A percentile compares a stretch with the other conserved stretches of the same genome.
phyloP scores from a whole-genome alignment of 2,113 vertebrate species.

The Saccopteryx bilineata region DNA sequence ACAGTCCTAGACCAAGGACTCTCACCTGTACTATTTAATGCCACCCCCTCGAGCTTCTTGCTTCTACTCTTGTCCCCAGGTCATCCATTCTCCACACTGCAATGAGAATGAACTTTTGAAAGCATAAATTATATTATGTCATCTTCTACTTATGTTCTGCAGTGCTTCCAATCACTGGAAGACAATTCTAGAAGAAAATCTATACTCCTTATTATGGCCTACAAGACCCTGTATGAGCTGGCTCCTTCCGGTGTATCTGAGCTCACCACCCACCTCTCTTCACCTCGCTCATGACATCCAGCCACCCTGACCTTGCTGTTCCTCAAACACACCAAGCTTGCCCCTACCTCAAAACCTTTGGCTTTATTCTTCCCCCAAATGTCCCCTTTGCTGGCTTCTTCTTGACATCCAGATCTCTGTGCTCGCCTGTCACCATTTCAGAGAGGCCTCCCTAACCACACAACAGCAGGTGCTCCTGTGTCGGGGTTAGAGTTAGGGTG shows the following conservation, averaged over 20 bases:
- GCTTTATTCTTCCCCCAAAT: not conserved
- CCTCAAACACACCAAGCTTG: not conserved
- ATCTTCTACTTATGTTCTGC: not conserved
- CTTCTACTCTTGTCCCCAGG: not conserved
- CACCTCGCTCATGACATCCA: not conserved
- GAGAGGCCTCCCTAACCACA: not conserved
- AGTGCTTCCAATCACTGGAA: not conserved
- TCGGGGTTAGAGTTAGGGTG: not conserved
- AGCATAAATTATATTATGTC: not conserved
- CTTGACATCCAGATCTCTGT: not conserved
- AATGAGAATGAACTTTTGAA: slow-evolving; percentile 26
- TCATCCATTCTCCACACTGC: not conserved
- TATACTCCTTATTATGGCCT: not conserved
- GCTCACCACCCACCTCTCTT: not conserved
- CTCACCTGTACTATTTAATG: not conserved
- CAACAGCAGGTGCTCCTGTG: not conserved
- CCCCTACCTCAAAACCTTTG: not conserved
- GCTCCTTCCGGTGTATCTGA: not conserved
- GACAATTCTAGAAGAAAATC: slow-evolving; percentile 40
- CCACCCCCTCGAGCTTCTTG: not conserved
- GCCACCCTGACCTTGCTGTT: not conserved
- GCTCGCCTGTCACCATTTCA: not conserved
- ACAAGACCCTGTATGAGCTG: not conserved
- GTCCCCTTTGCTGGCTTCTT: not conserved
- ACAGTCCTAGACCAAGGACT: not conserved